Conservation (phyloP, 1,140 invertebrate genomes). For the Phenacoccus solenopsis region DNA sequence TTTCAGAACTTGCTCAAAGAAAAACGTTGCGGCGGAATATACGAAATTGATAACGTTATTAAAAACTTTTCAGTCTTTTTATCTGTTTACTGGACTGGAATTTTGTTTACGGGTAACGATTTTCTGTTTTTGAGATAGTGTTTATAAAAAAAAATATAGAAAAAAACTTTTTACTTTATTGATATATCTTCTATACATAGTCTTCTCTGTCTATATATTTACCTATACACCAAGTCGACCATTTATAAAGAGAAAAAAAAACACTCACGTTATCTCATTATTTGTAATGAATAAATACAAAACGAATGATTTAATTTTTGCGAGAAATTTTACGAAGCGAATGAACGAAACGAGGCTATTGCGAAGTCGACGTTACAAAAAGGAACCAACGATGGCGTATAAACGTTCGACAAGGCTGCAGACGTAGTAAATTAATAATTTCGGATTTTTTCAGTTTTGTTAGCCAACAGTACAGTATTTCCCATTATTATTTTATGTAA, state of each 20-base stretch:
- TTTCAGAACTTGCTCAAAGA: constrained; percentile 4
- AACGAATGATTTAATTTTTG: too few species aligned
- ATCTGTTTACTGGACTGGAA: constrained; percentile 17
- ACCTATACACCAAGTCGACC: not conserved
- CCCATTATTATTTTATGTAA: too few species aligned
- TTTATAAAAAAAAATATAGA: not conserved
- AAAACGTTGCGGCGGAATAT: constrained; percentile 14
- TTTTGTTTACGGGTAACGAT: constrained; percentile 11
- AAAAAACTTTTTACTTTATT: not conserved
- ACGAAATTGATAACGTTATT: constrained; percentile 17
- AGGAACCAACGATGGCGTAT: not conserved
- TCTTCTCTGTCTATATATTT: not conserved
- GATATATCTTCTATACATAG: not conserved
- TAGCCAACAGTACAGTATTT: too few species aligned
- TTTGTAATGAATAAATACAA: too few species aligned
- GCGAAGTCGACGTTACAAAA: not conserved
- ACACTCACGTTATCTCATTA: too few species aligned
- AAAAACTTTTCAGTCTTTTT: constrained; percentile 13
- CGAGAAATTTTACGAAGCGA: too few species aligned
- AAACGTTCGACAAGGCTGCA: not conserved
- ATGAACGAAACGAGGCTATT: too few species aligned
- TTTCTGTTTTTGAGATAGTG: constrained; percentile 5
- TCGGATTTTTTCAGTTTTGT: too few species aligned
- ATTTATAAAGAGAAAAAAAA: not conserved
- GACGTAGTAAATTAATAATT: too few species aligned